A percentile compares a stretch with the other conserved stretches of the same genome.
Conservation (phyloP, 2,797 vertebrate species). For the Dicrostonyx torquatus region DNA sequence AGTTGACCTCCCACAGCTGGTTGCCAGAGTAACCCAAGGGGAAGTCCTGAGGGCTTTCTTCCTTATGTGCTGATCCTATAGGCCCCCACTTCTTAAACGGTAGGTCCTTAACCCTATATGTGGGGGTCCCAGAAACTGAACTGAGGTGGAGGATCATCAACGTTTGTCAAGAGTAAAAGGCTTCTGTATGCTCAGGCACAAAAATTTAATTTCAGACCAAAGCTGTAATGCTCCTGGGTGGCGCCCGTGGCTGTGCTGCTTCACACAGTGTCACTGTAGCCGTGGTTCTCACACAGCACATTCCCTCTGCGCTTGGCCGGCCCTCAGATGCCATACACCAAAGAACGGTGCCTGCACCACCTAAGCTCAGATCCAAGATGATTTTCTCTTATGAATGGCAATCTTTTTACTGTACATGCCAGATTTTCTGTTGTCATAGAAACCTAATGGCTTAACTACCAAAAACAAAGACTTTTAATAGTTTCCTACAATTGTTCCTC, state of each 20-base stretch:
- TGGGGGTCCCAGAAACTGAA: neutral
- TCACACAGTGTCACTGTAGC: no score
- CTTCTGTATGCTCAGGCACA: neutral
- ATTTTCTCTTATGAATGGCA: neutral
- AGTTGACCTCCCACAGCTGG: neutral
- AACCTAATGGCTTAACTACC: neutral
- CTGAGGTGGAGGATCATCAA: neutral
- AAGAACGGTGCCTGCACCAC: neutral
- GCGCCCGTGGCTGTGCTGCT: neutral
- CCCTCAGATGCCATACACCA: neutral
- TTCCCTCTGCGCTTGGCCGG: neutral
- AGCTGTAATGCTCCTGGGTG: neutral
- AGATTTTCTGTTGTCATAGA: neutral
- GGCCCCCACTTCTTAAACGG: neutral
- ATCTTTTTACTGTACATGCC: neutral
- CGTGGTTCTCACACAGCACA: neutral
- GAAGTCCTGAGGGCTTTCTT: neutral
- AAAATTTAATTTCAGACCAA: neutral
- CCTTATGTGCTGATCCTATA: neutral
- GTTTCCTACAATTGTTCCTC: neutral
- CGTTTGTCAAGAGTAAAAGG: neutral
- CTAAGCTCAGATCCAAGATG: neutral
- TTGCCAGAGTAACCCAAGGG: neutral
- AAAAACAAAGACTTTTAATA: neutral
- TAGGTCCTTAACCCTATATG: neutral